Percentiles rank a stretch among this genome's conserved stretches.
Evolutionary conservation across 1,140 invertebrate species (phyloP).

Genomic region (Drosophila persimilis): DNA sequence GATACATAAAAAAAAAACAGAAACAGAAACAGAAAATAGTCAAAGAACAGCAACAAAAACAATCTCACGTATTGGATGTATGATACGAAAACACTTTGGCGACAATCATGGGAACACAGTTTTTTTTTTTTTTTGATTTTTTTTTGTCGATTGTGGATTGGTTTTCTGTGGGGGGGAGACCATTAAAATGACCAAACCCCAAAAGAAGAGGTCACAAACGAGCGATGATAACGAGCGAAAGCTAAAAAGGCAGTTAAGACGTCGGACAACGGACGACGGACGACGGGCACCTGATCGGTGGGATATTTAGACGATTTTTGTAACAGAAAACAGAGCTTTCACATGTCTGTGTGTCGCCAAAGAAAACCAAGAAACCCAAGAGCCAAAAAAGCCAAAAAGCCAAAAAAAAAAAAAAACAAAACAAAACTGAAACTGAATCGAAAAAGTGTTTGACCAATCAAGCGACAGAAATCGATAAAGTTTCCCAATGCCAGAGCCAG

Average conservation of each 20-base stretch:
- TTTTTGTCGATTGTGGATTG: slow-evolving; percentile 5
- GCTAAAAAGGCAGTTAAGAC: slow-evolving; percentile 64
- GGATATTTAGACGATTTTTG: slow-evolving; percentile 71
- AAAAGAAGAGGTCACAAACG: slow-evolving; percentile 64
- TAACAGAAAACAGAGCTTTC: slow-evolving; percentile 72
- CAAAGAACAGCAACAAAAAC: slow-evolving; percentile 48
- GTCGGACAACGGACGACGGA: slow-evolving; percentile 1
- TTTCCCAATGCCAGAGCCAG: slow-evolving; percentile 55
- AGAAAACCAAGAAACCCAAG: slow-evolving; percentile 28
- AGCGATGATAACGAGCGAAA: slow-evolving; percentile 79
- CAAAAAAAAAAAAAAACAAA: slow-evolving; percentile 8
- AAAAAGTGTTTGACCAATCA: slow-evolving; percentile 52
- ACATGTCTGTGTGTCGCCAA: slow-evolving; percentile 57
- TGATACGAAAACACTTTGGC: slow-evolving; percentile 81
- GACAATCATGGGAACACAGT: slow-evolving; percentile 76
- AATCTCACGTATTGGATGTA: slow-evolving; percentile 66
- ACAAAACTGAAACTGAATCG: slow-evolving; percentile 8
- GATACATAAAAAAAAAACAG: slow-evolving; percentile 55
- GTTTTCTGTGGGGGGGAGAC: slow-evolving; percentile 35
- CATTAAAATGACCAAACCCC: slow-evolving; percentile 67
- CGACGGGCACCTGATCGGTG: slow-evolving; percentile 39
- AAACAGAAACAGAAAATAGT: slow-evolving; percentile 33
- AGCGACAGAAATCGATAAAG: slow-evolving; percentile 72
- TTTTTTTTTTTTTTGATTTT: slow-evolving; percentile 42
- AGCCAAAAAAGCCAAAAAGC: slow-evolving; percentile 5